A percentile compares a stretch with the other conserved stretches of the same genome.
Conservation (phyloP, 1,140 invertebrate species). For the Capitella teleta region DNA sequence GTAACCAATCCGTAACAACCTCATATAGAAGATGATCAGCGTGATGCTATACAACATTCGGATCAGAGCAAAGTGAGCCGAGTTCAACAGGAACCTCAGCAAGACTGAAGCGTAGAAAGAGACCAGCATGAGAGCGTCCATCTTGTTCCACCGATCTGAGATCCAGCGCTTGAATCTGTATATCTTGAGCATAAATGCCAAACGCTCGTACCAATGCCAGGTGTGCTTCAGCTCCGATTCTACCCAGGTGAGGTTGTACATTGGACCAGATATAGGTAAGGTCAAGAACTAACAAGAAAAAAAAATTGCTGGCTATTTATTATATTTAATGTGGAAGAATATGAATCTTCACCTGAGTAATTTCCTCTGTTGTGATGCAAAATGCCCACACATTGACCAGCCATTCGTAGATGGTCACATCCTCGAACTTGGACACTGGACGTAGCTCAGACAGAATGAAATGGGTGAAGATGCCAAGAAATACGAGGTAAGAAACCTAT, state of each 20-base stretch:
- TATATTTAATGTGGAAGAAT: too few species aligned
- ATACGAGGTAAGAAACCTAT: neutral
- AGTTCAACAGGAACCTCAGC: neutral
- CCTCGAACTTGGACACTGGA: neutral
- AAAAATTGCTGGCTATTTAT: too few species aligned
- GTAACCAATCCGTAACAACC: neutral
- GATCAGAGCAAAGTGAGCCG: neutral
- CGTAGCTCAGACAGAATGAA: neutral
- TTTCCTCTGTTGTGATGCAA: neutral
- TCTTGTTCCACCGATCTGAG: constrained; percentile 1
- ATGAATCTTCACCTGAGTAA: constrained; percentile 3
- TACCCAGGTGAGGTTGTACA: neutral
- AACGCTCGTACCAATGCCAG: neutral
- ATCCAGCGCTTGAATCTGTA: neutral
- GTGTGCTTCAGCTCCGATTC: neutral
- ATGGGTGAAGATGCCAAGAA: neutral
- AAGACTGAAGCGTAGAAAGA: neutral
- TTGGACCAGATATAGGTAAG: neutral
- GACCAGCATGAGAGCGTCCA: neutral
- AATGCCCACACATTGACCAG: neutral
- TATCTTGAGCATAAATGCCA: neutral
- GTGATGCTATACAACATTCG: neutral
- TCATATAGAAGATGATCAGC: neutral
- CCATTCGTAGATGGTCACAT: neutral
- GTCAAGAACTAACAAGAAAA: neutral